Conservation (phyloP, 2,888 invertebrate genomes). For the Heliconius charithonia region DNA sequence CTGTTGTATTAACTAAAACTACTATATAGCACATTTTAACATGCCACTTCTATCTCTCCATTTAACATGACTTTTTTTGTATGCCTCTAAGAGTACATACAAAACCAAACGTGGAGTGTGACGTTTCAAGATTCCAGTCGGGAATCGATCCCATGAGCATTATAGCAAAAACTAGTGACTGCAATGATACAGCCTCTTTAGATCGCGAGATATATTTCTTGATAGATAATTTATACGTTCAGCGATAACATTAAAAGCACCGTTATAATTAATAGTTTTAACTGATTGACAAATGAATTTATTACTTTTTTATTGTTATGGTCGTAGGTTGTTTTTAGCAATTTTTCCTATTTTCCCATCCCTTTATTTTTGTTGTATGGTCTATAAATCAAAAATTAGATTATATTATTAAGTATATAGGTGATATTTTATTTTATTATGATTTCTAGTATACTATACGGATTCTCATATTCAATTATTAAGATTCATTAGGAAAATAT, state of each 20-base stretch:
- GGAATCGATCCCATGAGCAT: conserved; percentile 44
- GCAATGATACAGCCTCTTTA: conserved; percentile 2
- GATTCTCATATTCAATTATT: too few species aligned
- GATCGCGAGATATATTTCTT: conserved; percentile 22
- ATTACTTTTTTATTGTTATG: background rate
- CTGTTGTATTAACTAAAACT: background rate
- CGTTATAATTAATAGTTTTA: conserved; percentile 9
- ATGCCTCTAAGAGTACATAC: conserved; percentile 2
- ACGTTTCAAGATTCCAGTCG: conserved; percentile 47
- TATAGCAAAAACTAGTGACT: conserved; percentile 43
- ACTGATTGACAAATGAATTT: background rate
- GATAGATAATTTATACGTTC: conserved; percentile 13
- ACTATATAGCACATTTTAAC: background rate
- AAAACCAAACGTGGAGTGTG: conserved; percentile 49
- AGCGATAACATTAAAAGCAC: conserved; percentile 10
- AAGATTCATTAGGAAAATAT: too few species aligned
- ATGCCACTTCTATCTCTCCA: conserved; percentile 10
- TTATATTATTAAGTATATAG: too few species aligned
- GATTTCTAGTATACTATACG: too few species aligned
- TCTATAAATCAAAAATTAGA: too few species aligned
- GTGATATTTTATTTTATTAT: too few species aligned
- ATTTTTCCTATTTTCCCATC: background rate
- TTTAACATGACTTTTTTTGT: conserved; percentile 2
- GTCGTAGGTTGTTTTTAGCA: background rate
- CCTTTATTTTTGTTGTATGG: too few species aligned